Base-by-base conservation (phyloP, 2,113 vertebrate genomes). In the Bos taurus region DNA sequence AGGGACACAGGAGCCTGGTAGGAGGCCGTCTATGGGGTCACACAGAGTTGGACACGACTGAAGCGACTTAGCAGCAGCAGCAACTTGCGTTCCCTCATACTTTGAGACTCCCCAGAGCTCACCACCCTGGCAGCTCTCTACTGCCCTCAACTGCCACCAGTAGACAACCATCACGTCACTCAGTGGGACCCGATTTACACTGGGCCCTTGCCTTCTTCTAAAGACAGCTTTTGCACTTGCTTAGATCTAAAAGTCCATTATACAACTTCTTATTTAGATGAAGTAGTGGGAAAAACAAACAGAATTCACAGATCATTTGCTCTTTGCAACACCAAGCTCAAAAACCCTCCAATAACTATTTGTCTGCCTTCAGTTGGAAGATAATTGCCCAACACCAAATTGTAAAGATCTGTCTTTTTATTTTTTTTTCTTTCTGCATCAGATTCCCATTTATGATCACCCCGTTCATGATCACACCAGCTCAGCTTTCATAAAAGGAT, bases 131-230 rank as follows among this genome's bases (percentile, higher is more conserved):
- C 8, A 50, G 93, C 89, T 96, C 97, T 94, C 88, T 98, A 96
- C 93, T 96, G 97, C 91, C 88, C 97, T 86, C 95, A 97, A 15
- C 97, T 97, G 93, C 78, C 83, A 48, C 74, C 33, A 86, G 36
- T 52, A 48, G 88, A 92, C 50, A 94, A 57, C 48, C 96, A 88
- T 50, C 8, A 13, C n/a, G 54, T 74, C 52, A 33, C 30, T 64
- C 43, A 56, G 15, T 2, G 23, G 80, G 56, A 62, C n/a, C 50
- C 7, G 36, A 11, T 15, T 40, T 26, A 90, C 90, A 48, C n/a
- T 21, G 43, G 57, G 5, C 26, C 13, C 77, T 6, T 1, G 6
- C 2, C 67, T 88, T 78, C n/a, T 90, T 87, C 64, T 16, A 52
- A 74, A 91, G 28, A 50, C 25, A 82, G 21, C 17, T 7, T 91